phyloP scores from a whole-genome alignment of 2,888 invertebrate genomes.

The Gymnocheta viridis region DNA sequence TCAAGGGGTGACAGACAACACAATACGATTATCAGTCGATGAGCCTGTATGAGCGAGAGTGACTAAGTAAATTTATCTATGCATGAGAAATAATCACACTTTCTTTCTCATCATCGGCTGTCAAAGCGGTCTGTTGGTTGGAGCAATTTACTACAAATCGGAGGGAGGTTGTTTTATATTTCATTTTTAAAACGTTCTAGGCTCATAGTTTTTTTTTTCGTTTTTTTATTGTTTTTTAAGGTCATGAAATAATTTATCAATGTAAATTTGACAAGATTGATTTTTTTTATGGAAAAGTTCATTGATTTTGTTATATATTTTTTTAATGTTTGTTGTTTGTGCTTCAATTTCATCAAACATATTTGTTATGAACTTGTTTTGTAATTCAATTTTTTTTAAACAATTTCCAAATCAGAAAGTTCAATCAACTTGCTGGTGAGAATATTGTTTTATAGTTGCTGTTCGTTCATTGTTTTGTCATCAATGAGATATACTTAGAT shows the following conservation, averaged over 20 bases:
- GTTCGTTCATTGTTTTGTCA: not conserved
- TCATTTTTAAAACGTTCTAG: not conserved
- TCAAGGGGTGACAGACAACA: conserved; percentile 35
- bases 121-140: not conserved
- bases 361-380: not conserved
- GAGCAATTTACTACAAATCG: not conserved
- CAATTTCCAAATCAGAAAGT: not conserved
- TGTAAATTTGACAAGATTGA: not conserved
- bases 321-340: not conserved
- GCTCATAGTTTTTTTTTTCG: not conserved
- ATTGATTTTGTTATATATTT: conserved; percentile 19
- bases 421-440: conserved; percentile 3
- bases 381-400: not conserved
- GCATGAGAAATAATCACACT: conserved; percentile 29
- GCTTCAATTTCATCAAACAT: not conserved
- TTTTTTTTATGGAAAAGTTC: conserved; percentile 18
- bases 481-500: not conserved
- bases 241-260: not conserved
- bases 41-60: not conserved
- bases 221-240: conserved; percentile 1
- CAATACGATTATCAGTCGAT: not conserved
- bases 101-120: conserved; percentile 11
- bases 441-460: not conserved
- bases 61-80: not conserved
- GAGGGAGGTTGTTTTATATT: not conserved